Evolutionary conservation across 2,113 vertebrate genomes (phyloP).

Genomic region (human): GRCh38 chr7:43309501-43310000

Average conservation of each 20-base stretch:
- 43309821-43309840: background rate
- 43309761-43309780: background rate
- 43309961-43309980: background rate
- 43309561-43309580: background rate
- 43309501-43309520: background rate
- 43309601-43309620: conserved; percentile 9
- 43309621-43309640: background rate
- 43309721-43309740: background rate
- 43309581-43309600: background rate
- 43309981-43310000: background rate
- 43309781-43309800: background rate
- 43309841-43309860: background rate
- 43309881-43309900: background rate
- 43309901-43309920: background rate
- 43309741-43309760: background rate
- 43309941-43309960: background rate
- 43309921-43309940: background rate
- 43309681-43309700: background rate
- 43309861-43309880: background rate
- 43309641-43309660: conserved; percentile 7
- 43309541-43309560: background rate
- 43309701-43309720: background rate
- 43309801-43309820: background rate
- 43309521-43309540: conserved; percentile 5
- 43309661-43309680: background rate